These are phyloP conservation scores for Caenorhabditis remanei DNA, from an alignment of 1,140 invertebrate species.

Conservation along the genomic window DNA sequence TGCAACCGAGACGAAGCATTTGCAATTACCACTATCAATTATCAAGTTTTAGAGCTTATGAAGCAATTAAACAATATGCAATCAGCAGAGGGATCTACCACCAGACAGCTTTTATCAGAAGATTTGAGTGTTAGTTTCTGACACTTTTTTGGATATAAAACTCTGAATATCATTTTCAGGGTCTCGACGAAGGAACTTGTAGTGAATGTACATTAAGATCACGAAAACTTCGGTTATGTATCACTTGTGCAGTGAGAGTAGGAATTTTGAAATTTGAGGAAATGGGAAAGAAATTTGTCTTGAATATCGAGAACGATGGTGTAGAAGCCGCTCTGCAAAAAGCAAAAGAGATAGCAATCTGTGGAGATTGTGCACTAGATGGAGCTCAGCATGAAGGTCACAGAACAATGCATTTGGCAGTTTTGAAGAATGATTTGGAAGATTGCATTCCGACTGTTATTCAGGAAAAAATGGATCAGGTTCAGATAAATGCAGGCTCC, in stretches of 20 bases:
- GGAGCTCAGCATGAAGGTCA: slow-evolving; percentile 30
- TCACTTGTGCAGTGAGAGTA: background rate
- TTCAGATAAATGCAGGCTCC: background rate
- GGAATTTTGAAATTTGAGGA: background rate
- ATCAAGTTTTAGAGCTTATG: slow-evolving; percentile 48
- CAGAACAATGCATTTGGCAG: slow-evolving; percentile 13
- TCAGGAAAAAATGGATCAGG: background rate
- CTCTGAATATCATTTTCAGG: background rate
- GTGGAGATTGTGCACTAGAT: slow-evolving; percentile 15
- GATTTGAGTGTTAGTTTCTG: background rate
- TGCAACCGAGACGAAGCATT: slow-evolving; percentile 47
- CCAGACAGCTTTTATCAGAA: background rate
- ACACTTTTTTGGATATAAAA: too few relatives aligned
- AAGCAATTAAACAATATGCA: slow-evolving; percentile 26
- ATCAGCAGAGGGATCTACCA: background rate
- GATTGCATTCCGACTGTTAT: background rate
- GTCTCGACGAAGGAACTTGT: slow-evolving; percentile 11
- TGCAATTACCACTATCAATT: slow-evolving; percentile 35
- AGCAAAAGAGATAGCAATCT: slow-evolving; percentile 13
- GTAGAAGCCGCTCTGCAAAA: background rate
- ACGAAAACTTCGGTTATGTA: background rate
- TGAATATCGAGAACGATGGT: background rate
- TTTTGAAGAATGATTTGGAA: background rate
- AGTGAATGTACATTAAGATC: slow-evolving; percentile 9
- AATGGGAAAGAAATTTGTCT: background rate